These are phyloP conservation scores for Pachliopta kotzebuea DNA, from an alignment of 2,888 invertebrate species.

Conservation along the genomic window DNA sequence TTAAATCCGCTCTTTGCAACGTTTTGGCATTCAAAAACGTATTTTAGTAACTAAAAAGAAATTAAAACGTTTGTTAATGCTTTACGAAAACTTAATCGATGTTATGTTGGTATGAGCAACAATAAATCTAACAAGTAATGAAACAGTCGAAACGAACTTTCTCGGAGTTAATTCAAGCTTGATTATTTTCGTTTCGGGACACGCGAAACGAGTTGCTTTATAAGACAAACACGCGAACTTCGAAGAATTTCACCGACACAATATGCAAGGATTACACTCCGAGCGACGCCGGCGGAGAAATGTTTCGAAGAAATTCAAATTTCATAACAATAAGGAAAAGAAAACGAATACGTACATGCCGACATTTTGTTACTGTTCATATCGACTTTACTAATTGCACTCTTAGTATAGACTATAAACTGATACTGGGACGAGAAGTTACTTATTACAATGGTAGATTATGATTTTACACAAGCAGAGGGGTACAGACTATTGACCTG, in stretches of 20 bases:
- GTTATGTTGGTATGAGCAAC: conserved; percentile 1
- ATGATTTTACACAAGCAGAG: too few relatives aligned
- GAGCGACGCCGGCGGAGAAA: conserved; percentile 48
- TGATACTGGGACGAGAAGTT: conserved; percentile 35
- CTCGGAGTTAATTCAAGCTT: conserved; percentile 54
- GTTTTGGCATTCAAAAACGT: too few relatives aligned
- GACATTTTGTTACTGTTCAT: conserved; percentile 32
- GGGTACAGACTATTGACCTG: too few relatives aligned
- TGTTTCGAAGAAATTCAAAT: conserved; percentile 53
- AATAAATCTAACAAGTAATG: conserved; percentile 11
- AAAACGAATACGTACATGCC: conserved; percentile 40
- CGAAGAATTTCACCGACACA: conserved; percentile 60
- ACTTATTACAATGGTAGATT: conserved; percentile 35
- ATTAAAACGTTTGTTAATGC: not conserved
- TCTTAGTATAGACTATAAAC: conserved; percentile 6
- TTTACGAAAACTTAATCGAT: not conserved
- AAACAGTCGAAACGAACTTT: conserved; percentile 46
- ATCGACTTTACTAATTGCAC: conserved; percentile 41
- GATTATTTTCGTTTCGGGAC: conserved; percentile 67
- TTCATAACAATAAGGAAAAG: conserved; percentile 42
- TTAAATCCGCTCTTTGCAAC: too few relatives aligned
- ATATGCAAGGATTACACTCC: conserved; percentile 59
- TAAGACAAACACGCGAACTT: conserved; percentile 70
- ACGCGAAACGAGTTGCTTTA: conserved; percentile 63
- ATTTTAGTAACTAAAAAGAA: too few relatives aligned